Conservation (phyloP, 2,113 vertebrate genomes). For the Garra rufa region DNA sequence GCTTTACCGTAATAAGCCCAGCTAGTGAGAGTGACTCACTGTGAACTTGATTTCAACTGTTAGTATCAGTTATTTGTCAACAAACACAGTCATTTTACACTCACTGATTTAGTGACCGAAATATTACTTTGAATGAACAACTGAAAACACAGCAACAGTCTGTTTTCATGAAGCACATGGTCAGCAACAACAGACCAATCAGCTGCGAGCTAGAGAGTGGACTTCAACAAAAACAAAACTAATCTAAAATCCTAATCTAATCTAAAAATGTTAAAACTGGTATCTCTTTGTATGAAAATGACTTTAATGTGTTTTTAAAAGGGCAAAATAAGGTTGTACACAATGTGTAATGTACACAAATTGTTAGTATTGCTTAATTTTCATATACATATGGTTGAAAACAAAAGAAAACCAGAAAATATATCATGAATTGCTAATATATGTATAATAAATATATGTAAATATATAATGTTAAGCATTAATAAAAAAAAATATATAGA, state of each 20-base stretch:
- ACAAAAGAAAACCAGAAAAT: background rate
- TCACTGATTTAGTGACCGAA: background rate
- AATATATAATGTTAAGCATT: no score
- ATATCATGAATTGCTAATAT: background rate
- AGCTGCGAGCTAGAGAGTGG: background rate
- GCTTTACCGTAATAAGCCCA: background rate
- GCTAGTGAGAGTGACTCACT: conserved; percentile 16
- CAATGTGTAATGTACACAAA: background rate
- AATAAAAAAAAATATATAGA: no score
- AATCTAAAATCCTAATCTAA: background rate
- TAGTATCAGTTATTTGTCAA: background rate
- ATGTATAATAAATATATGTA: background rate
- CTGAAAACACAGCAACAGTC: background rate
- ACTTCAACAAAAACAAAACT: background rate
- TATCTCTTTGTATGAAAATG: background rate
- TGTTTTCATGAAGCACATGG: background rate
- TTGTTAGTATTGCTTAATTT: background rate
- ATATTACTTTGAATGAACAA: background rate
- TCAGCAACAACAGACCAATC: background rate
- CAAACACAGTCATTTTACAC: background rate
- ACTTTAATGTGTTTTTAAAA: background rate
- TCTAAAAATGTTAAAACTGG: no score
- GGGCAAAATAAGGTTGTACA: background rate
- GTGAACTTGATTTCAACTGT: background rate
- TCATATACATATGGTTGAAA: background rate